Percentiles rank a stretch among this genome's conserved stretches.
Conservation (phyloP, 2,888 invertebrate genomes). For the Troides helena region DNA sequence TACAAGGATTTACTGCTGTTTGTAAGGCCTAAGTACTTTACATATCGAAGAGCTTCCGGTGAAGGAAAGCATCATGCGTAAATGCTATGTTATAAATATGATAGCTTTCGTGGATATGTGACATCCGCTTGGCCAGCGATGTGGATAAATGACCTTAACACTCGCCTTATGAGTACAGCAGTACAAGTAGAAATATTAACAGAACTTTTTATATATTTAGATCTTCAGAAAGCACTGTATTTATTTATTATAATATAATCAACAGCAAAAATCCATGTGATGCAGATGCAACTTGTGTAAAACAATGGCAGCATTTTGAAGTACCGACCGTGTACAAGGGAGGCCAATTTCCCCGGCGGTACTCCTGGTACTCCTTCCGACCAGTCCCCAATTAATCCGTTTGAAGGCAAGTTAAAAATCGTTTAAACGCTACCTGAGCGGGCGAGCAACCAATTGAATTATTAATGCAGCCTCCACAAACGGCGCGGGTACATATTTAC, state of each 20-base stretch:
- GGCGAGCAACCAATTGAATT: conserved; percentile 76
- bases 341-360: conserved; percentile 31
- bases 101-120: too few relatives aligned
- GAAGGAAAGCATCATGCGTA: too few relatives aligned
- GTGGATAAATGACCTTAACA: too few relatives aligned
- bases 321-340: conserved; percentile 4
- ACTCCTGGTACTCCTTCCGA: conserved; percentile 34
- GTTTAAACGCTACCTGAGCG: conserved; percentile 74
- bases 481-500: conserved; percentile 79
- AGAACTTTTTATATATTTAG: too few relatives aligned
- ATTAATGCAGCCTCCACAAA: conserved; percentile 80
- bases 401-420: conserved; percentile 76
- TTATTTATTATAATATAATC: background rate
- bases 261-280: background rate
- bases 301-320: conserved; percentile 7
- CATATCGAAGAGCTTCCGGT: too few relatives aligned
- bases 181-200: too few relatives aligned
- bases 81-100: too few relatives aligned
- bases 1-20: too few relatives aligned
- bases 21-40: too few relatives aligned
- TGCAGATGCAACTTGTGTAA: background rate
- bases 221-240: too few relatives aligned
- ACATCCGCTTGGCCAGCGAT: too few relatives aligned
- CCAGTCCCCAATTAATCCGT: conserved; percentile 69
- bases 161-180: too few relatives aligned